Base-by-base conservation (phyloP, 1,140 invertebrate species). In the Nephila pilipes region DNA sequence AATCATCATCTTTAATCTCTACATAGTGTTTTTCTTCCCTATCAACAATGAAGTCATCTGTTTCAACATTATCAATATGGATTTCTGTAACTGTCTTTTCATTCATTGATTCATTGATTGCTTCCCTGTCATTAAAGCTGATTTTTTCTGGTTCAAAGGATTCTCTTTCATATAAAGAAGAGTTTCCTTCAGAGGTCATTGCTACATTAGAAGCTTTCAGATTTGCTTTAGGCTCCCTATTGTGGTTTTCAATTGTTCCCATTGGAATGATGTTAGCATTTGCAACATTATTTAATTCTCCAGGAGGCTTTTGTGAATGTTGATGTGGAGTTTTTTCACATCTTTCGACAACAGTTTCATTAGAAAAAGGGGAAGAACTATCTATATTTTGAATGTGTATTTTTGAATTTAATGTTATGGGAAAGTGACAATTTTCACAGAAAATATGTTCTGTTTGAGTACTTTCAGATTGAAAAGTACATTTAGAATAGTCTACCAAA, bases 401-500 rank as follows among this genome's bases (percentile, higher is more conserved):
- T 14, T 83, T 20, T 54, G 80, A 25, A 18, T 54, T 55, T 38
- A 32, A 4, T 38, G 63, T 88, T 46, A 91, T 63, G 8, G 80
- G 80, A 63, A 63, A 91, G 25, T 91, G 79, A 29, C 89, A 91
- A n/a, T 91, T 58, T 18, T 81, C 75, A 91, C 89, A 91, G 46
- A 91, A 91, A 20, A 91, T 60, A 29, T 83, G 16, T 32, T 91
- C 89, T 38, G 89, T 91, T 83, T 91, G 89, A 60, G 69, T 79
- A 25, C 16, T 22, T 55, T 46, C 46, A 38, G 29, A 25, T 22
- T 54, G 32, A 22, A 25, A 32, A 18, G 32, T n/a, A 87, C 14
- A 16, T 87, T 87, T 87, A 16, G 55, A 25, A 36, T 60, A 6
- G 25, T 36, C 12, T 10, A 32, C 63, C 63, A 29, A 36, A 87